Conservation (phyloP, 2,888 invertebrate species). For the Zaprionus bogoriensis region DNA sequence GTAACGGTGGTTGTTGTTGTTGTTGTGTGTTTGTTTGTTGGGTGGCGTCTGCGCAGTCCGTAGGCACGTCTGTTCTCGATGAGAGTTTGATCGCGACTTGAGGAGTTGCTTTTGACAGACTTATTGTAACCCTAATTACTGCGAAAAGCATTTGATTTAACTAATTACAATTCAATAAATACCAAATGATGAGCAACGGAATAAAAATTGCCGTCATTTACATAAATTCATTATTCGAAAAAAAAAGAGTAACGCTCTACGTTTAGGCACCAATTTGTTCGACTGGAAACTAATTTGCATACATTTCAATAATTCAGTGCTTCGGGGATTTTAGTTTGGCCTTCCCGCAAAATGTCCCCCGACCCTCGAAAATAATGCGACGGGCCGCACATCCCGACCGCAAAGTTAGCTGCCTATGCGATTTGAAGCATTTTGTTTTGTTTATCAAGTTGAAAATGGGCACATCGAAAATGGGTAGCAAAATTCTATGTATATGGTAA, state of each 20-base stretch:
- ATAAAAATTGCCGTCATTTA: constrained; percentile 33
- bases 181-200: constrained; percentile 5
- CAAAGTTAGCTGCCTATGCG: constrained; percentile 38
- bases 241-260: not conserved
- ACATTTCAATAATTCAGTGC: constrained; percentile 57
- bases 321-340: constrained; percentile 1
- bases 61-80: too few relatives aligned
- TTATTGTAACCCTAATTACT: too few relatives aligned
- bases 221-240: constrained; percentile 4
- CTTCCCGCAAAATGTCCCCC: constrained; percentile 2
- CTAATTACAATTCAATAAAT: not conserved
- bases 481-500: constrained; percentile 36
- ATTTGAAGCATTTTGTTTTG: too few relatives aligned
- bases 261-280: constrained; percentile 31
- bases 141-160: too few relatives aligned
- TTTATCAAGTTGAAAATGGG: constrained; percentile 41
- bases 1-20: too few relatives aligned
- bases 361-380: too few relatives aligned
- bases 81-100: too few relatives aligned
- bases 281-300: constrained; percentile 58
- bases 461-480: constrained; percentile 13
- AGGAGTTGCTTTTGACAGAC: too few relatives aligned
- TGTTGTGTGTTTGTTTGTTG: too few relatives aligned
- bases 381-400: too few relatives aligned
- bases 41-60: too few relatives aligned